phyloP scores from a whole-genome alignment of 2,888 invertebrate genomes.

The Meganola albula region DNA sequence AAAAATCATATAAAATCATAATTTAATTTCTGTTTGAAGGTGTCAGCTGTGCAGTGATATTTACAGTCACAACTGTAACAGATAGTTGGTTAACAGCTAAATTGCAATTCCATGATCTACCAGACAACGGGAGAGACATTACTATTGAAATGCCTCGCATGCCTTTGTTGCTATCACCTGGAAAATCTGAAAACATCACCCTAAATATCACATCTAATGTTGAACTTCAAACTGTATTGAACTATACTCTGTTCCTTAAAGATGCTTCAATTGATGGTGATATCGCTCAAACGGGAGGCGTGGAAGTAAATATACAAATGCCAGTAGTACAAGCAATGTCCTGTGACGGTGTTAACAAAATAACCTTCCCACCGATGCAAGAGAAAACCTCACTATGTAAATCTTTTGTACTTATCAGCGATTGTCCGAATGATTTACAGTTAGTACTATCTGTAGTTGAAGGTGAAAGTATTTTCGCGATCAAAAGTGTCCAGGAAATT shows the following conservation, averaged over 20 bases:
- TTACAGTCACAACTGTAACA: slow-evolving; percentile 49
- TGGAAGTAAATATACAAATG: slow-evolving; percentile 52
- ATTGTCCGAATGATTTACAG: slow-evolving; percentile 57
- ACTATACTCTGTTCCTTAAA: slow-evolving; percentile 48
- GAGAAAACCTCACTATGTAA: slow-evolving; percentile 43
- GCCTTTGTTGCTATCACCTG: slow-evolving; percentile 55
- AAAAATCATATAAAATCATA: background rate
- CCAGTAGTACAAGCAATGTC: slow-evolving; percentile 62
- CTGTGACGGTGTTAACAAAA: slow-evolving; percentile 53
- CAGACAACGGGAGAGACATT: slow-evolving; percentile 39
- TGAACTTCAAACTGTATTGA: slow-evolving; percentile 42
- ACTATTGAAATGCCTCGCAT: slow-evolving; percentile 55
- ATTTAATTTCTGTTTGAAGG: slow-evolving; percentile 37
- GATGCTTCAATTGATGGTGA: slow-evolving; percentile 55
- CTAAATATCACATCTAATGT: slow-evolving; percentile 51
- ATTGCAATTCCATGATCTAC: slow-evolving; percentile 46
- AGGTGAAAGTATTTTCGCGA: slow-evolving; percentile 49
- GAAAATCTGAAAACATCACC: slow-evolving; percentile 51
- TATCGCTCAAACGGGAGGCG: slow-evolving; percentile 40
- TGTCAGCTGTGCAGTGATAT: slow-evolving; percentile 39
- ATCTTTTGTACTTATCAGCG: slow-evolving; percentile 57
- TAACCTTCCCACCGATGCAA: slow-evolving; percentile 48
- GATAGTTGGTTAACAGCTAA: slow-evolving; percentile 63
- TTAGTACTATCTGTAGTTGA: slow-evolving; percentile 49
- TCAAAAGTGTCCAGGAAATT: slow-evolving; percentile 60